Evolutionary conservation across 30 jellyfish, hydroid and myxozoan genomes (phyloP).

Genomic region (Aurelia aurita complex sp. Pacific): DNA sequence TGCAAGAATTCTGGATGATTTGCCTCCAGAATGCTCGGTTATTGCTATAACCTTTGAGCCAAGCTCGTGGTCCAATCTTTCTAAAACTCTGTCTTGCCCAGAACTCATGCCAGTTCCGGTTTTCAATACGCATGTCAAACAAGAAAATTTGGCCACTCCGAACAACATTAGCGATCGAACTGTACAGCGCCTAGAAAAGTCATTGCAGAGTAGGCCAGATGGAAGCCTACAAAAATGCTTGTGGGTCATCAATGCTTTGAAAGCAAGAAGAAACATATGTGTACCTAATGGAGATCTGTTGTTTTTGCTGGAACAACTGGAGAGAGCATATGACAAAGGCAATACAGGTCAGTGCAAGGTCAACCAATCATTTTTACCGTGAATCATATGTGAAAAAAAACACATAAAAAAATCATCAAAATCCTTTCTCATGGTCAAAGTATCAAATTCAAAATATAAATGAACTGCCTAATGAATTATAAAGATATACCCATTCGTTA

Average conservation of each 20-base stretch:
- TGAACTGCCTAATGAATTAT: too few relatives aligned
- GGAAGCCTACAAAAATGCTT: neutral
- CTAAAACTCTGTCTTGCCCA: conserved; percentile 27
- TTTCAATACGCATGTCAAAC: conserved; percentile 41
- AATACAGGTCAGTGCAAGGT: neutral
- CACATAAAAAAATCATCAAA: too few relatives aligned
- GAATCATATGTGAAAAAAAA: too few relatives aligned
- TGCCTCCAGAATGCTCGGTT: conserved; percentile 20
- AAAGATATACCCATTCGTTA: too few relatives aligned
- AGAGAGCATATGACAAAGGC: neutral
- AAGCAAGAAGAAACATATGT: conserved; percentile 39
- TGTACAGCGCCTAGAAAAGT: neutral
- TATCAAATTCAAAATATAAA: too few relatives aligned
- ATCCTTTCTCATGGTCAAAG: too few relatives aligned
- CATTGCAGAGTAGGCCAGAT: neutral
- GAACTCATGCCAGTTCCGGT: conserved; percentile 36
- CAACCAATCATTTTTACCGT: too few relatives aligned
- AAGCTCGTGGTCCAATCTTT: conserved; percentile 8
- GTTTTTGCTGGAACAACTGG: neutral
- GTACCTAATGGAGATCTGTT: conserved; percentile 22
- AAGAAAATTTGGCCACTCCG: conserved; percentile 2
- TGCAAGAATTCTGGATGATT: too few relatives aligned
- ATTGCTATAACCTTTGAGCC: conserved; percentile 29
- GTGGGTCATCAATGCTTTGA: conserved; percentile 43
- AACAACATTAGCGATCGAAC: neutral